Evolutionary conservation across 2,888 invertebrate genomes (phyloP), one percentile per base, ranked within the genome.

Genomic region (Boloria selene): DNA sequence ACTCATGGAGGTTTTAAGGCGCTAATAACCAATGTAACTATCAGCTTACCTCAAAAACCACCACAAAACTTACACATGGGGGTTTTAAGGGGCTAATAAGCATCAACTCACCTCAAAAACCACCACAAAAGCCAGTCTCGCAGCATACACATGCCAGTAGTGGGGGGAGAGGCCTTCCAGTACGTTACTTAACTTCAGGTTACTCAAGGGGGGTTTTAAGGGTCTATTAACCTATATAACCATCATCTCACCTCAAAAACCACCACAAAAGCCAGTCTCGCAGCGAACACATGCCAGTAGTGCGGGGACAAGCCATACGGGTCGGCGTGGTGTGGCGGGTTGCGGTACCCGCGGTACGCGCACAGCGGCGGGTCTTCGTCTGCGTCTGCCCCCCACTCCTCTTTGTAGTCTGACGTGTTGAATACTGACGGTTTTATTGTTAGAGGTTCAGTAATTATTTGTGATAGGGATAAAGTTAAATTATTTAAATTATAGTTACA

Each of bases 101-200:
- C 22, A 22, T 22, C n/a, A n/a, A 17, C 60, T 82, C 85, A 98
- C 98, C 95, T 98, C 98, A 91, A 98, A 99, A 13, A 98, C 94
- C 0, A 98, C 97, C 13, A 99, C 96, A 81, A 99, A 99, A 0
- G 97, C 97, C 59, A 99, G 92, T 76, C 98, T 94, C 0, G 98
- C 97, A 0, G 98, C 98, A 80, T 99, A 95, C 10, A 99, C 96
- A 78, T 98, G 97, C 98, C 98, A 99, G 86, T 98, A 98, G 77
- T 97, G 96, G 0, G 96, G 95, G 53, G 97, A 97, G 2, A 97
- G 93, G 0, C 95, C 96, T n/a, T n/a, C n/a, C n/a, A n/a, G n/a
- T n/a, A n/a, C n/a, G n/a, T n/a, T n/a, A n/a, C n/a, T n/a, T n/a
- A n/a, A n/a, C n/a, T n/a, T n/a, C n/a, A n/a, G n/a, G n/a, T n/a